Base-by-base conservation (phyloP, 2,113 vertebrate genomes). In the Chroicocephalus ridibundus region DNA sequence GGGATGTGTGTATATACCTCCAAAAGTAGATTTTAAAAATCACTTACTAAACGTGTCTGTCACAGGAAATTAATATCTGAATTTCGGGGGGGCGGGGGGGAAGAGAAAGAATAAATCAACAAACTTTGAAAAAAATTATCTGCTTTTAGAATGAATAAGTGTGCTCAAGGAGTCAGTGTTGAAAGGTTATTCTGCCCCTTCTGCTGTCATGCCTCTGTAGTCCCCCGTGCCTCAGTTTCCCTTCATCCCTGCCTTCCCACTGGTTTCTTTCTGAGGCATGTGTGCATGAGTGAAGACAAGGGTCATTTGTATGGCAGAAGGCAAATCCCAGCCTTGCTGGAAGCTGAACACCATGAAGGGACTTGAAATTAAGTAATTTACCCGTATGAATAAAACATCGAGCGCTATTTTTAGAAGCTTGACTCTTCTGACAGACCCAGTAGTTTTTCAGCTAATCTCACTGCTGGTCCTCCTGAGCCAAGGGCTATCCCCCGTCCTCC, bases 301-400 rank as follows among this genome's bases (percentile, higher is more conserved):
- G n/a, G 27, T 20, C 16, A 17, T 38, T 66, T 74, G 13, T 38
- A 24, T 20, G 54, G 40, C 77, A 79, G 31, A 89, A 79, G 20
- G 49, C 25, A 74, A 87, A 74, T 46, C 22, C 46, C 31, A 70
- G 52, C 49, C 74, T 60, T 76, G 25, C 47, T 86, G 70, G 69
- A 75, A 89, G 83, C 49, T 76, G 70, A 91, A 38, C 47, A 52
- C 47, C 40, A 14, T 29, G 65, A 69, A 77, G 51, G 54, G 61
- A 77, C 54, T 62, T 65, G 52, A 52, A 94, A 96, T 86, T 58
- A 91, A 72, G 78, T 91, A 42, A 85, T 95, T 95, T 74, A 82
- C 58, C 36, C n/a, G 2, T 13, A 72, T 85, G 93, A 95, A 97
- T 96, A 94, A 94, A 94, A 66, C 57, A 95, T 27, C 0, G 1